Percentiles rank a stretch among this genome's conserved stretches.
phyloP scores from a whole-genome alignment of 1,140 invertebrate species.

The Hylyphantes graminicola region DNA sequence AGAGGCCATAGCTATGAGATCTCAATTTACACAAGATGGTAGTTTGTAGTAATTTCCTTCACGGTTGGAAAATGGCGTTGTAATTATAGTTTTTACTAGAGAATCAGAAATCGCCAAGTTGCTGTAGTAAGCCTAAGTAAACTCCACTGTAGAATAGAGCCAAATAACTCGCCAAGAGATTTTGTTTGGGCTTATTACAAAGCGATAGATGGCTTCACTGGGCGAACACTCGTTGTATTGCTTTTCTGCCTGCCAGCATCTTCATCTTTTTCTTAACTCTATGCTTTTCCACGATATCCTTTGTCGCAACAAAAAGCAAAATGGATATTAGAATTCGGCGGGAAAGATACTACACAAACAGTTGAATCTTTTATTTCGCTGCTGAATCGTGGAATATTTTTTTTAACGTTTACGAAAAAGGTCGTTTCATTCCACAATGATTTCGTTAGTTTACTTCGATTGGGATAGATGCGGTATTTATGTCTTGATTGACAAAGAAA shows the following conservation, averaged over 20 bases:
- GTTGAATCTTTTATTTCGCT: conserved; percentile 28
- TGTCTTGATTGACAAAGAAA: conserved; percentile 46
- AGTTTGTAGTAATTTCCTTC: too few species aligned
- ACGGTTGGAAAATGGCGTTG: too few species aligned
- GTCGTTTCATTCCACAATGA: background rate
- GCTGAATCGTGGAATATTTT: background rate
- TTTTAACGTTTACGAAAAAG: background rate
- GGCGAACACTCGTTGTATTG: too few species aligned
- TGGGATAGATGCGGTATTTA: conserved; percentile 2
- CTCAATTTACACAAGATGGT: too few species aligned
- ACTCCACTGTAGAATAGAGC: too few species aligned
- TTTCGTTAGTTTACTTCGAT: background rate
- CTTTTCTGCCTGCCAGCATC: background rate
- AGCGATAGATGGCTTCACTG: too few species aligned
- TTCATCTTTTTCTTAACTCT: background rate
- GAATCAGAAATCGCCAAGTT: too few species aligned
- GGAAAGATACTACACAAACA: conserved; percentile 9
- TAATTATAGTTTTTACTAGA: too few species aligned
- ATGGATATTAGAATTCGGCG: background rate
- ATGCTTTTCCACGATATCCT: background rate
- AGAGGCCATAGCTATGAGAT: too few species aligned
- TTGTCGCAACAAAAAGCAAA: background rate
- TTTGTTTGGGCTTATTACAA: too few species aligned
- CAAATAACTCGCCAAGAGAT: too few species aligned
- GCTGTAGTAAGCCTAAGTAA: too few species aligned